Conservation (phyloP, 1,140 invertebrate genomes). For the Brachionus rubens region DNA sequence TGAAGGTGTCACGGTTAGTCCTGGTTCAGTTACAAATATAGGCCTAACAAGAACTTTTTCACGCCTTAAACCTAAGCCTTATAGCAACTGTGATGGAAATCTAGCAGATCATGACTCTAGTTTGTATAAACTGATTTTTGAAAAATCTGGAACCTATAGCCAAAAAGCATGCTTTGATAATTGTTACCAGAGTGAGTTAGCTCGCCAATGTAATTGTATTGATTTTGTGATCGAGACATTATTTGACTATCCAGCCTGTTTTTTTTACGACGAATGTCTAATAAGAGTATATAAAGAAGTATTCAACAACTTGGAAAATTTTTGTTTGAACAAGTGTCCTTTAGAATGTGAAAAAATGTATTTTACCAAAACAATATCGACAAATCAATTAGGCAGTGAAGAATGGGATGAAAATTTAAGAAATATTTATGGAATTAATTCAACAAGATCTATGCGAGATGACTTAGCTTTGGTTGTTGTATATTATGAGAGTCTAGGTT, state of each 20-base stretch:
- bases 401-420: background rate
- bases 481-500: constrained; percentile 6
- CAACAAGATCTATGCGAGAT: background rate
- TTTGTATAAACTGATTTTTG: background rate
- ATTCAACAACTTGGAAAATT: background rate
- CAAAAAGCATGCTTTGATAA: background rate
- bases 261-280: background rate
- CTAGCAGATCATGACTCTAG: background rate
- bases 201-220: background rate
- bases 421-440: too few relatives aligned
- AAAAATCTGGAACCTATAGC: background rate
- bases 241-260: background rate
- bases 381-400: background rate
- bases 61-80: constrained; percentile 6
- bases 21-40: background rate
- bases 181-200: background rate
- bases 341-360: constrained; percentile 13
- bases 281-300: background rate
- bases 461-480: constrained; percentile 9
- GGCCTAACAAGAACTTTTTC: background rate
- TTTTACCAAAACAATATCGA: background rate
- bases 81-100: constrained; percentile 11
- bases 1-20: background rate
- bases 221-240: background rate
- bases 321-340: background rate